These are phyloP conservation scores for Macrosoma leucophasiata DNA, from an alignment of 2,888 invertebrate species.

Conservation along the genomic window DNA sequence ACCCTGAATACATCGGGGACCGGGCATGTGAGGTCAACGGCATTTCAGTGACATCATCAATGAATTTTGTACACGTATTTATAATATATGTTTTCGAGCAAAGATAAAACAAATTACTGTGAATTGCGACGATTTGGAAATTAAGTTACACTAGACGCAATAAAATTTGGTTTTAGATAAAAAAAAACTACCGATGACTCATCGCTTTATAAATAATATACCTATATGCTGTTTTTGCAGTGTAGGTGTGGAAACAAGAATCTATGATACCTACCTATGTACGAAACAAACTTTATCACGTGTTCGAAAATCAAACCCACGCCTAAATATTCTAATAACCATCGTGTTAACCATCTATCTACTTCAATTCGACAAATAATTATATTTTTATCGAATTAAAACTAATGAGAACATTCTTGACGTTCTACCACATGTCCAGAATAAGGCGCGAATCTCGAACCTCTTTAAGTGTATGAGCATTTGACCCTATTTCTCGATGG, in stretches of 20 bases:
- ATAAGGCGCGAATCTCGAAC: constrained; percentile 1
- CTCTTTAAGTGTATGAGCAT: constrained; percentile 23
- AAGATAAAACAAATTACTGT: background rate
- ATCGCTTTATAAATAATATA: no score
- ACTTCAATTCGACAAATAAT: constrained; percentile 47
- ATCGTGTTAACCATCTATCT: constrained; percentile 39
- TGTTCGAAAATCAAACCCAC: constrained; percentile 41
- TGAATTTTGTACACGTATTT: constrained; percentile 11
- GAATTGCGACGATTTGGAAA: no score
- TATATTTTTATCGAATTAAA: constrained; percentile 31
- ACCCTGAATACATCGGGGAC: constrained; percentile 18
- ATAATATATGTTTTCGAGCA: background rate
- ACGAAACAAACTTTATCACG: constrained; percentile 36
- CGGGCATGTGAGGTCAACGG: constrained; percentile 26
- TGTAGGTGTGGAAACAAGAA: constrained; percentile 27
- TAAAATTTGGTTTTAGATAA: no score
- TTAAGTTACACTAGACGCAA: no score
- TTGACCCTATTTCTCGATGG: constrained; percentile 63
- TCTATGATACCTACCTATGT: constrained; percentile 28
- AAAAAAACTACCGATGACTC: no score
- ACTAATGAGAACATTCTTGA: no score
- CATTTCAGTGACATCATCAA: constrained; percentile 31
- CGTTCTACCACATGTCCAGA: no score
- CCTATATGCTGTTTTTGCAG: no score
- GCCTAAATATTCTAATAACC: constrained; percentile 39